These are phyloP conservation scores for Orycteropus afer DNA, from an alignment of 2,113 vertebrate genomes.

Conservation along the genomic window DNA sequence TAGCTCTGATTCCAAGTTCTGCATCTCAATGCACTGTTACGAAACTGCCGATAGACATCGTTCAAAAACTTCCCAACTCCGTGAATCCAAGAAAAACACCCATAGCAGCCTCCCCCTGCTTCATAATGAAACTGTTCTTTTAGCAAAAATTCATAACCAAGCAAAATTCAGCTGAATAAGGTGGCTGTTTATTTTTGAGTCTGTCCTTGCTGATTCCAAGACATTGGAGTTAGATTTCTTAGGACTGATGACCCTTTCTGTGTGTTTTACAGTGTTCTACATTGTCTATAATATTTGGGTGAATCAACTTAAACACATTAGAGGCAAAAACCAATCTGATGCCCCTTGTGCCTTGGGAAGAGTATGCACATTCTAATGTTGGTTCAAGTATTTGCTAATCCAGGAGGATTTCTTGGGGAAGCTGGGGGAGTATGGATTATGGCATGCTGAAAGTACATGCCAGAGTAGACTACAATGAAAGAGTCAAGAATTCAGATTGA, in stretches of 20 bases:
- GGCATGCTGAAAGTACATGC: not conserved
- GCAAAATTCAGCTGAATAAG: conserved; percentile 43
- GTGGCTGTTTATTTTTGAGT: not conserved
- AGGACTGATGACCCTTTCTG: not conserved
- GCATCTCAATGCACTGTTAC: not conserved
- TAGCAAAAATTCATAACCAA: conserved; percentile 1
- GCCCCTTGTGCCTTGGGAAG: not conserved
- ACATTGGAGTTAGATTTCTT: not conserved
- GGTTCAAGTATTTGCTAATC: not conserved
- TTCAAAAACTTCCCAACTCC: conserved; percentile 2
- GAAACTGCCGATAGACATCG: not conserved
- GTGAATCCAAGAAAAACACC: conserved; percentile 54
- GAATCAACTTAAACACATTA: not conserved
- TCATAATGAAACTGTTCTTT: conserved; percentile 59
- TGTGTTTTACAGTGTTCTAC: not conserved
- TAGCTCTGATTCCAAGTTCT: conserved; percentile 43
- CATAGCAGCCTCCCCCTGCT: not conserved
- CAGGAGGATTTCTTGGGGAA: not conserved
- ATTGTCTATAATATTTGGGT: not conserved
- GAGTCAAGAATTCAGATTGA: not conserved
- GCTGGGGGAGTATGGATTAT: not conserved
- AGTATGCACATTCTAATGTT: not conserved
- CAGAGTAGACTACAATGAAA: too few relatives aligned
- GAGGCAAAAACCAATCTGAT: not conserved
- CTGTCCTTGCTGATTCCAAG: not conserved